These are phyloP conservation scores for Octopus sinensis DNA, from an alignment of 1,140 invertebrate species.

Conservation along the genomic window DNA sequence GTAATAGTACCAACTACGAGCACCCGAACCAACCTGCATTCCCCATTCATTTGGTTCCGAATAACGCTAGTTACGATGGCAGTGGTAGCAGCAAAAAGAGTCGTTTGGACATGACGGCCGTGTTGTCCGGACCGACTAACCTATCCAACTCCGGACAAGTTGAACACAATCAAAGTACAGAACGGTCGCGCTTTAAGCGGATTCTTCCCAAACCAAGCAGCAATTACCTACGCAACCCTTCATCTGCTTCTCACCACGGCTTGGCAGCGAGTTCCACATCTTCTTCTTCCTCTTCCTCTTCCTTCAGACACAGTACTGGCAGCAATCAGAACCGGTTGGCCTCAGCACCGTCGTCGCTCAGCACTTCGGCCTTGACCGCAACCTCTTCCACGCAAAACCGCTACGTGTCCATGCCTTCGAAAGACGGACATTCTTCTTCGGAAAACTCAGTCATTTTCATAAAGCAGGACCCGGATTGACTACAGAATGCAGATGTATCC, in stretches of 20 bases:
- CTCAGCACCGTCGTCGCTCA: background rate
- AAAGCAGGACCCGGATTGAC: constrained; percentile 10
- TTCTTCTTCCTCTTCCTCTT: background rate
- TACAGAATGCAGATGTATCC: background rate
- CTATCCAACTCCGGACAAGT: background rate
- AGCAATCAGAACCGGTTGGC: background rate
- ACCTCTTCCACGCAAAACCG: background rate
- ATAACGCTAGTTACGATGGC: background rate
- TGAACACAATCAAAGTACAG: background rate
- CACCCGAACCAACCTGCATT: background rate
- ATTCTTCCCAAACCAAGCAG: background rate
- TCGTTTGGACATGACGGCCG: background rate
- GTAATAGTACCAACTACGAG: background rate
- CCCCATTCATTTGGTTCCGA: constrained; percentile 9
- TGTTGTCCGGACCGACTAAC: background rate
- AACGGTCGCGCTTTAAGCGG: background rate
- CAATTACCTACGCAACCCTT: background rate
- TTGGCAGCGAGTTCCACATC: background rate
- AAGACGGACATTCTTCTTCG: background rate
- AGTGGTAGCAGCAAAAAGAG: background rate
- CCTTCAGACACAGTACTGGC: background rate
- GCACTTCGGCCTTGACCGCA: background rate
- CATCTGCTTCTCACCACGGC: background rate
- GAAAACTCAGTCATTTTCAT: constrained; percentile 11
- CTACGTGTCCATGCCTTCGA: background rate